Base-by-base conservation (phyloP, 2,797 vertebrate species). In the Anisognathus igniventris region DNA sequence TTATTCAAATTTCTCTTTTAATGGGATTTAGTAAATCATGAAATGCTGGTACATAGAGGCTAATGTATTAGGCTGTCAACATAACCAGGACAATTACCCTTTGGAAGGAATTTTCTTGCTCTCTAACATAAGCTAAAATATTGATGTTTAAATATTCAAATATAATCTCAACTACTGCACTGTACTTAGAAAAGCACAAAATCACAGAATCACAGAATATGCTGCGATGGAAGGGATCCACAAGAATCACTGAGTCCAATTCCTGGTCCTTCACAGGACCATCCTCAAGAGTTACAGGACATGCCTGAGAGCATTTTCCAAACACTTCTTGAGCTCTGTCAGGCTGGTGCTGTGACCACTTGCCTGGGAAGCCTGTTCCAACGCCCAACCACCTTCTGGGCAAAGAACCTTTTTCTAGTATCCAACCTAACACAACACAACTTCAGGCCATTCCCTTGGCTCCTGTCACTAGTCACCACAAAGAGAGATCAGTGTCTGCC, bases 381-480 rank as follows among this genome's bases (percentile, higher is more conserved):
- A 24, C 24, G 24, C 16, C 31, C 35, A 79, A 0, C 2, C 10
- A 40, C 12, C 12, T 7, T 48, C 21, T 50, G 35, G 12, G 20
- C 8, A 25, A 79, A 37, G 28, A 65, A 20, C 2, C 2, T 40
- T 58, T 68, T 24, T 42, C 31, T 42, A 16, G 28, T 16, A 40
- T 20, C 19, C 30, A 57, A 6, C 10, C 31, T 33, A 42, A 68
- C 40, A 40, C 16, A 35, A 58, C 16, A 50, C 24, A 50, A 1
- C 24, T 33, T 58, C 24, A 50, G 42, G 25, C 24, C 30, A 24
- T 67, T 57, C 7, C 19, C 2, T 57, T 0, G 0, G 10, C 6
- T 39, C 9, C 20, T 57, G 44, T 10, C 20, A 28, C 4, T 7
- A n/a, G 3, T 27, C 18, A 48, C 10, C 9, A 28, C 7, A 67